Evolutionary conservation across 37 sponge, comb jelly and placozoan species (phyloP).

Genomic region (Axinella damicornis): DNA sequence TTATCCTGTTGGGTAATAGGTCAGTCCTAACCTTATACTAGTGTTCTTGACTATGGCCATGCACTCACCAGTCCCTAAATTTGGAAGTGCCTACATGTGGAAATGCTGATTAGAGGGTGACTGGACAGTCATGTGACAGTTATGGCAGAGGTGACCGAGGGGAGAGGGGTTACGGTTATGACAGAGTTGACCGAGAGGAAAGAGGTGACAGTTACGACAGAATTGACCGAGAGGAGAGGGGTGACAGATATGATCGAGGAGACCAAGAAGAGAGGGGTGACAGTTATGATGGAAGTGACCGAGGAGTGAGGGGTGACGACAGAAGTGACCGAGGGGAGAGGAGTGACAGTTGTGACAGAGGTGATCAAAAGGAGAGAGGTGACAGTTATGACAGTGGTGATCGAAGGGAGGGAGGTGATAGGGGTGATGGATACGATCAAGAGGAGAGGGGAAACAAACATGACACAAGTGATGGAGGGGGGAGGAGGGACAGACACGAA

Average conservation of each 20-base stretch:
- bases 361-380: slow-evolving; percentile 10
- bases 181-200: background rate
- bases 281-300: background rate
- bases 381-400: background rate
- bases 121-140: too few relatives aligned
- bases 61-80: too few relatives aligned
- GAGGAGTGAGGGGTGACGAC: background rate
- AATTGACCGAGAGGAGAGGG: background rate
- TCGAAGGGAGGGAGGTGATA: background rate
- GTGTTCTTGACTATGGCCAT: too few relatives aligned
- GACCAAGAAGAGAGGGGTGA: background rate
- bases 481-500: background rate
- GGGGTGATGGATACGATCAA: background rate
- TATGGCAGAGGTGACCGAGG: too few relatives aligned
- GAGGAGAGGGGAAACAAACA: background rate
- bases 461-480: background rate
- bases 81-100: too few relatives aligned
- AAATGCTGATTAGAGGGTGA: too few relatives aligned
- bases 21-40: too few relatives aligned
- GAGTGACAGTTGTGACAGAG: background rate
- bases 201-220: background rate
- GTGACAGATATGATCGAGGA: background rate
- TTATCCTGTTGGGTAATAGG: too few relatives aligned
- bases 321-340: background rate
- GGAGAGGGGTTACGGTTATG: background rate